Conservation (phyloP, 2,888 invertebrate genomes). For the Frankliniella fusca region DNA sequence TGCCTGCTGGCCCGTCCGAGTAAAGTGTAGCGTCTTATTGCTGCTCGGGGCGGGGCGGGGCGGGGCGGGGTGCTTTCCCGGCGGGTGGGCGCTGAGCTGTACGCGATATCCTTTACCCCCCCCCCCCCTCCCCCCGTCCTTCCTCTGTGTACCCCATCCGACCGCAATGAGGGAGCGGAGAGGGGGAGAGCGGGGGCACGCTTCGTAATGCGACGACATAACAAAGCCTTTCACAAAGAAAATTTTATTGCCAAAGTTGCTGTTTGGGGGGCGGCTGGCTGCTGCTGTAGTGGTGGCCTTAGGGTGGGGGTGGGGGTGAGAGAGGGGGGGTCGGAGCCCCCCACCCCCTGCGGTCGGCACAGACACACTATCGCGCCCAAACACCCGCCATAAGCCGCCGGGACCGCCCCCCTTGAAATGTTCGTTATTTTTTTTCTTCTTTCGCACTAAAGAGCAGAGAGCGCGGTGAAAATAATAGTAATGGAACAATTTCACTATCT, state of each 20-base stretch:
- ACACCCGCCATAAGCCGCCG: too few relatives aligned
- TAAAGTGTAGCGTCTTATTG: too few relatives aligned
- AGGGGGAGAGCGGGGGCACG: not conserved
- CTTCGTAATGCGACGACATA: not conserved
- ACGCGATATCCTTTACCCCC: too few relatives aligned
- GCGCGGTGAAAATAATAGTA: not conserved
- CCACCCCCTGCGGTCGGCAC: not conserved
- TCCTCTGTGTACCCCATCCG: too few relatives aligned
- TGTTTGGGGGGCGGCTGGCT: not conserved
- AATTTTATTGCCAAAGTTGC: conserved; percentile 15
- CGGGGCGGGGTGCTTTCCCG: not conserved
- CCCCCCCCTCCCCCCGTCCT: too few relatives aligned
- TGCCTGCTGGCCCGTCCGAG: not conserved
- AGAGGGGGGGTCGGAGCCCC: not conserved
- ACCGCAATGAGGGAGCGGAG: too few relatives aligned
- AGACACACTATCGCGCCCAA: not conserved
- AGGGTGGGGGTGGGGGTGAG: not conserved
- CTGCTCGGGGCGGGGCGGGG: too few relatives aligned
- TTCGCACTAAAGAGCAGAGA: not conserved
- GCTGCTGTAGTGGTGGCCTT: not conserved
- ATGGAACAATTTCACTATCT: too few relatives aligned
- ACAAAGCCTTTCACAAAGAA: conserved; percentile 13
- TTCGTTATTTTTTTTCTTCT: too few relatives aligned
- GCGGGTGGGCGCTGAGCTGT: not conserved
- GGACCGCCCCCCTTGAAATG: not conserved